phyloP scores from a whole-genome alignment of 2,797 vertebrate genomes.

The Microctenopoma steveboyesi region DNA sequence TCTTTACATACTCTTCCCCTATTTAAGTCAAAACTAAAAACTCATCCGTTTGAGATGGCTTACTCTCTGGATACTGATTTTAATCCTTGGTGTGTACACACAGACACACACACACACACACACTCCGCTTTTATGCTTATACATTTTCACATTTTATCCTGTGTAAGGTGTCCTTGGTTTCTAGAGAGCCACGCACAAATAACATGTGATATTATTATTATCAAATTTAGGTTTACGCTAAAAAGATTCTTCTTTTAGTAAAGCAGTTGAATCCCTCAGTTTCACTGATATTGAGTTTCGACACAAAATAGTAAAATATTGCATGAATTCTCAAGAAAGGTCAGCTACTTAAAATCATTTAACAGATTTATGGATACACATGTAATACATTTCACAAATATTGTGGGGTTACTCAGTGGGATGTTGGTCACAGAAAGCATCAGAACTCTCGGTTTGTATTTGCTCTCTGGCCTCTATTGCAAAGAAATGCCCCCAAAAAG shows the following conservation, averaged over 20 bases:
- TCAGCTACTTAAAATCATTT: neutral
- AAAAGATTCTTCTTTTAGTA: neutral
- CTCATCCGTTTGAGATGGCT: too few relatives aligned
- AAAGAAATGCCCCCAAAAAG: neutral
- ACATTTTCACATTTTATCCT: too few relatives aligned
- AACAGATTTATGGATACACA: conserved; percentile 1
- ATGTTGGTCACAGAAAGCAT: too few relatives aligned
- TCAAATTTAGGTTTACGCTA: conserved; percentile 22
- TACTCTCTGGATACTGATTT: too few relatives aligned
- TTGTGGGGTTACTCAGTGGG: neutral
- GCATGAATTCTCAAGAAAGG: too few relatives aligned
- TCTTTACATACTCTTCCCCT: conserved; percentile 18
- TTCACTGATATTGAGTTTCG: neutral
- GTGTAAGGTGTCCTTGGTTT: too few relatives aligned
- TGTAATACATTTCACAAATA: conserved; percentile 9
- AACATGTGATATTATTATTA: too few relatives aligned
- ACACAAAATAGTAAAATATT: neutral
- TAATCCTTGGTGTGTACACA: too few relatives aligned
- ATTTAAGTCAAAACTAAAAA: too few relatives aligned
- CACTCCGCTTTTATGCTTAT: too few relatives aligned
- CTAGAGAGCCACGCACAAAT: too few relatives aligned
- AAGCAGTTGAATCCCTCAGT: neutral
- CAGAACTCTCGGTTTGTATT: conserved; percentile 4
- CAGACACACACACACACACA: too few relatives aligned
- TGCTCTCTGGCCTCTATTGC: conserved; percentile 2